phyloP scores from a whole-genome alignment of 2,797 vertebrate genomes.

The Sebastes taczanowskii region DNA sequence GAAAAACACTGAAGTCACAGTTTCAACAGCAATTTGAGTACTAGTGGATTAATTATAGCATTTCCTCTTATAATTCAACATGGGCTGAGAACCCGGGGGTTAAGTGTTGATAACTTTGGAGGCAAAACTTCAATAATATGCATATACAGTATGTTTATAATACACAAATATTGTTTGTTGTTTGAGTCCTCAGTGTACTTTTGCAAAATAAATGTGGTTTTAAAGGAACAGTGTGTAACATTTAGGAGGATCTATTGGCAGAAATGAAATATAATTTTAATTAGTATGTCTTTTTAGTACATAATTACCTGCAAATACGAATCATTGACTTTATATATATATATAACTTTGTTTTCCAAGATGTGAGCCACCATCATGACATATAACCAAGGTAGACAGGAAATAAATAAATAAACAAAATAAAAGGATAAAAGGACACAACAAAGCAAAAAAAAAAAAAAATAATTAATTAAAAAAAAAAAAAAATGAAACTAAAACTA shows the following conservation, averaged over 20 bases:
- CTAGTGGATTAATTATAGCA: constrained; percentile 9
- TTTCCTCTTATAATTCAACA: neutral
- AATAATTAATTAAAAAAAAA: too few relatives aligned
- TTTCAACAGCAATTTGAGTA: constrained; percentile 1
- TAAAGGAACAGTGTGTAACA: neutral
- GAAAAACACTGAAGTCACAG: neutral
- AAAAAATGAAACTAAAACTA: too few relatives aligned
- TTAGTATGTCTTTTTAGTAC: too few relatives aligned
- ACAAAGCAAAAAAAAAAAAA: too few relatives aligned
- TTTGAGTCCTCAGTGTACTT: neutral
- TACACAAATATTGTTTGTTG: neutral
- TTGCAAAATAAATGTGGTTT: neutral
- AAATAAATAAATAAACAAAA: too few relatives aligned
- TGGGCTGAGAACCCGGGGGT: neutral
- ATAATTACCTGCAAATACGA: rapidly evolving
- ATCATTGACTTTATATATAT: too few relatives aligned
- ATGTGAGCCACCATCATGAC: too few relatives aligned
- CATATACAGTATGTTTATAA: neutral
- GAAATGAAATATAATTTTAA: too few relatives aligned
- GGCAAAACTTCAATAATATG: neutral
- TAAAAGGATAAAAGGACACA: too few relatives aligned
- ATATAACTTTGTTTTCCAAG: too few relatives aligned
- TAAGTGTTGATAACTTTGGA: neutral
- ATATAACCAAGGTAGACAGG: too few relatives aligned
- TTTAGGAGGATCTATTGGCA: too few relatives aligned